Percentiles rank a stretch among this genome's conserved stretches.
Evolutionary conservation across 2,113 vertebrate genomes (phyloP).

Genomic region (Microcebus ravelobensis): DNA sequence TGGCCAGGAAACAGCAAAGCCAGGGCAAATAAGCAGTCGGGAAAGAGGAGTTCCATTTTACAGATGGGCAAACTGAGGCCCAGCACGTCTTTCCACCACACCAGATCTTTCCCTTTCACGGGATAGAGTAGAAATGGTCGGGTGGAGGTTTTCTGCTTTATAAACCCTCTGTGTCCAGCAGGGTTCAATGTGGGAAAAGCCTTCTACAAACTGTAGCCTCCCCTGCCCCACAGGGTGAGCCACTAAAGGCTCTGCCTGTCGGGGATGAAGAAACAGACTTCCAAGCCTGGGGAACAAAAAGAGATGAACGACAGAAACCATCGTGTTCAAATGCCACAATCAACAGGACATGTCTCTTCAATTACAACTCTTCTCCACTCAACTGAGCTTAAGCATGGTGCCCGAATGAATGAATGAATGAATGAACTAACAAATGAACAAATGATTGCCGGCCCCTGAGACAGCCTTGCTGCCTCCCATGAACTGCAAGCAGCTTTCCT

Average conservation of each 20-base stretch:
- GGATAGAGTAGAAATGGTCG: not conserved
- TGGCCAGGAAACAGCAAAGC: not conserved
- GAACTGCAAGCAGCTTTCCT: too few species aligned
- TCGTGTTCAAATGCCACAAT: rapidly evolving
- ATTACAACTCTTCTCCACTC: not conserved
- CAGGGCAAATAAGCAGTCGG: not conserved
- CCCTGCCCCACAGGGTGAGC: not conserved
- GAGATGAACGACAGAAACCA: not conserved
- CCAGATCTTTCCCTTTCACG: not conserved
- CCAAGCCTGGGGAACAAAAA: not conserved
- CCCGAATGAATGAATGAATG: not conserved
- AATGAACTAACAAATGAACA: not conserved
- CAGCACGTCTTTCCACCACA: not conserved
- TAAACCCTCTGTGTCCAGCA: not conserved
- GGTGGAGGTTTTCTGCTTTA: not conserved
- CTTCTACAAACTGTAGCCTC: too few species aligned
- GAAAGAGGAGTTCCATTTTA: not conserved
- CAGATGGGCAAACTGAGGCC: not conserved
- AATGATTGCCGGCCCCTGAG: not conserved
- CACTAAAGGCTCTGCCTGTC: not conserved
- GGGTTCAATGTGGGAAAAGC: not conserved
- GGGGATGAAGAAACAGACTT: not conserved
- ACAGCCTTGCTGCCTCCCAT: not conserved
- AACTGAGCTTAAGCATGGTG: not conserved
- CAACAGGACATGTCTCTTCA: not conserved